A percentile compares a stretch with the other conserved stretches of the same genome.
These are phyloP conservation scores for Ormyrus pomaceus DNA, from an alignment of 2,888 invertebrate species.

Conservation along the genomic window DNA sequence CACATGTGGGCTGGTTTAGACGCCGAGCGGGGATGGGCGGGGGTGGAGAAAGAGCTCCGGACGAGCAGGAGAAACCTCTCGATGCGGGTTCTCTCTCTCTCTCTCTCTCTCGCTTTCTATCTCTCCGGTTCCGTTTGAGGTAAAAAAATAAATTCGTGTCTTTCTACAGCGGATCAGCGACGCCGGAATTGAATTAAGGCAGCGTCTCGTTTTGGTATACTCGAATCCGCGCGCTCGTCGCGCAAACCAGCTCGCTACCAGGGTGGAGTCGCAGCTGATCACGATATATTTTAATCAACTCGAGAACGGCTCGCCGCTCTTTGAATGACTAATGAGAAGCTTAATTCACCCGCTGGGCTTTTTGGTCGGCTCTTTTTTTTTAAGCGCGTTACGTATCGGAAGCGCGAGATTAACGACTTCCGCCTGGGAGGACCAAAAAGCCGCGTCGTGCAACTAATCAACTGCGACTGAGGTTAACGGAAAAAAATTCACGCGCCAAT, in stretches of 20 bases:
- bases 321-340: slow-evolving; percentile 5
- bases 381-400: not conserved
- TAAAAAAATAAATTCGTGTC: slow-evolving; percentile 30
- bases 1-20: not conserved
- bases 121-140: not conserved
- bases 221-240: too few relatives aligned
- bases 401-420: slow-evolving; percentile 2
- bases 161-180: not conserved
- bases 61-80: not conserved
- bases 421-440: not conserved
- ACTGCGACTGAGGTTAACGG: not conserved
- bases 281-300: too few relatives aligned
- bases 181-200: not conserved
- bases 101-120: not conserved
- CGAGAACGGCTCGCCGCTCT: not conserved
- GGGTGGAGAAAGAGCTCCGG: not conserved
- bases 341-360: not conserved
- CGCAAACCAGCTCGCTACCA: too few relatives aligned
- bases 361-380: not conserved
- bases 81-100: not conserved
- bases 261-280: too few relatives aligned
- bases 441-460: not conserved
- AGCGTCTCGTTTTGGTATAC: not conserved
- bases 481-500: not conserved
- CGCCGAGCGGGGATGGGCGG: too few relatives aligned